A percentile compares a stretch with the other conserved stretches of the same genome.
phyloP scores from a whole-genome alignment of 1,140 invertebrate species.

The Penaeus chinensis region DNA sequence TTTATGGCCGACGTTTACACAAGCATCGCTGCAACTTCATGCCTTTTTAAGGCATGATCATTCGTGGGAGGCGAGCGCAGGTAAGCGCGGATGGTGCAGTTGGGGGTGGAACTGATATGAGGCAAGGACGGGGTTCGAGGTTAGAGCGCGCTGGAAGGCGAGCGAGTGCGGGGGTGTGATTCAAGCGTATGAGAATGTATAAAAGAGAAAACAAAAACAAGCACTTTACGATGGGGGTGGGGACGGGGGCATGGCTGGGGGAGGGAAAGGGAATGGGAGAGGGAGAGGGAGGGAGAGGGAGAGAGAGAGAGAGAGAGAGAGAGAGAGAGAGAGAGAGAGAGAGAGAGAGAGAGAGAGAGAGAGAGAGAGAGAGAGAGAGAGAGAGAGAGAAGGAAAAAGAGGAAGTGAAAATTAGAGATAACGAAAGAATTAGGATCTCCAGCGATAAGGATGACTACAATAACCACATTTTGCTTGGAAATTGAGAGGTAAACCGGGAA shows the following conservation, averaged over 20 bases:
- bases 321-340: conserved; percentile 28
- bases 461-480: too few relatives aligned
- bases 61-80: too few relatives aligned
- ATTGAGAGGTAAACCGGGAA: too few relatives aligned
- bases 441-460: too few relatives aligned
- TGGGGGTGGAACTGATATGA: too few relatives aligned
- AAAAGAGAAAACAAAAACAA: background rate
- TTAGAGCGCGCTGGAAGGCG: too few relatives aligned
- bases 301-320: conserved; percentile 27
- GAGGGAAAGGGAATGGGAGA: background rate
- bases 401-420: background rate
- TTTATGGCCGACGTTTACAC: too few relatives aligned
- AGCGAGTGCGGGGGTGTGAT: too few relatives aligned
- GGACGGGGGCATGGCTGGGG: background rate
- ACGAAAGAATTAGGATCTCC: background rate
- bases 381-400: background rate
- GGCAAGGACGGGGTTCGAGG: too few relatives aligned
- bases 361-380: background rate
- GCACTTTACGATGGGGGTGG: background rate
- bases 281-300: conserved; percentile 1
- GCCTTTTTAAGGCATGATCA: too few relatives aligned
- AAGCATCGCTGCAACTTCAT: too few relatives aligned
- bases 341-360: conserved; percentile 30
- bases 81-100: too few relatives aligned
- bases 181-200: background rate